phyloP scores from a whole-genome alignment of 2,113 vertebrate species.

The Alligator sinensis region DNA sequence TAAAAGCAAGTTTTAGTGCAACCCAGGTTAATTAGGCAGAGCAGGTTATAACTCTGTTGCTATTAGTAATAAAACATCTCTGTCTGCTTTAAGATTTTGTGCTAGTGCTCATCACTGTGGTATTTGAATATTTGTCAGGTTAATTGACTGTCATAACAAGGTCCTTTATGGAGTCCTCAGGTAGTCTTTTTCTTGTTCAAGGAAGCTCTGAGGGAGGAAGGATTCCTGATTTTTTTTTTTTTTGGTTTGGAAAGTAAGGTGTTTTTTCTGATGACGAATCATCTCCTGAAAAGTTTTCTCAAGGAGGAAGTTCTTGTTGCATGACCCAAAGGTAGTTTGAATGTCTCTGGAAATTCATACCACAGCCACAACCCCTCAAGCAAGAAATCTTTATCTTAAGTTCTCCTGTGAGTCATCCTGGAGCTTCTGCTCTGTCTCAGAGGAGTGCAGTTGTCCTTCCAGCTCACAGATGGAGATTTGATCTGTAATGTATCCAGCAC shows the following conservation, averaged over 20 bases:
- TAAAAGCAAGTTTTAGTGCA: neutral
- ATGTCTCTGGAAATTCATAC: neutral
- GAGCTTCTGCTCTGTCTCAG: rapidly evolving
- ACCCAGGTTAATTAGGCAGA: neutral
- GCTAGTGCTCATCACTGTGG: neutral
- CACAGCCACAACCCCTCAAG: neutral
- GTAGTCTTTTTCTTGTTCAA: neutral
- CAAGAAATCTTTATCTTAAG: neutral
- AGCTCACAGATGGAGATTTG: rapidly evolving
- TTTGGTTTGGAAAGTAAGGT: too few species aligned
- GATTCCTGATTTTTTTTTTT: too few species aligned
- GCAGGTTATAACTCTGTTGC: neutral
- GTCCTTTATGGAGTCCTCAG: neutral
- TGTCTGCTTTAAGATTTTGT: neutral
- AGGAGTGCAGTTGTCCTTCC: rapidly evolving
- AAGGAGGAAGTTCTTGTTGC: rapidly evolving
- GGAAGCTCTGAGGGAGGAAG: neutral
- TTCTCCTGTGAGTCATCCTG: rapidly evolving
- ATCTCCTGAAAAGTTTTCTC: rapidly evolving
- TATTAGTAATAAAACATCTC: neutral
- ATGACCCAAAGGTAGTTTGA: neutral
- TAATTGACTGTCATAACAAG: neutral
- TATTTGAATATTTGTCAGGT: neutral
- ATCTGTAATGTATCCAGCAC: neutral
- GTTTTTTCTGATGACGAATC: neutral